Evolutionary conservation across 2,888 invertebrate species (phyloP).

Genomic region (Nineta flava): DNA sequence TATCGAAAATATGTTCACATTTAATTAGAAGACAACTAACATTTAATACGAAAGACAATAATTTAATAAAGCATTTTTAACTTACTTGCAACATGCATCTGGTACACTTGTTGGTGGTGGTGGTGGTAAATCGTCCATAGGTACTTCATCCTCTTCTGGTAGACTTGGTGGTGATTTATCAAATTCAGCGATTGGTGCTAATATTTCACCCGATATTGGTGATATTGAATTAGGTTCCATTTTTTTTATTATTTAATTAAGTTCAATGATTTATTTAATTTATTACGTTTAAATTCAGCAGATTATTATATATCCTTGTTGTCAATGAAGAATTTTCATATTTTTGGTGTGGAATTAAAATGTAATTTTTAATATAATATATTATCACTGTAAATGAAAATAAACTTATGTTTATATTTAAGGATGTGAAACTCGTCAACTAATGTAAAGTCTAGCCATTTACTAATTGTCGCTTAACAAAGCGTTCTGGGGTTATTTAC

Average conservation of each 20-base stretch:
- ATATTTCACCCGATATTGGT: conserved; percentile 42
- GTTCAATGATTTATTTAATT: conserved; percentile 21
- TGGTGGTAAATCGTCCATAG: conserved; percentile 48
- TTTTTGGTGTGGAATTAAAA: too few relatives aligned
- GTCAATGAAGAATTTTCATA: too few relatives aligned
- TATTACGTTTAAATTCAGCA: background rate
- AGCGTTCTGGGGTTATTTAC: too few relatives aligned
- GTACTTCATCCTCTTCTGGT: conserved; percentile 33
- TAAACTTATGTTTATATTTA: too few relatives aligned
- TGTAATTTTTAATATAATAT: too few relatives aligned
- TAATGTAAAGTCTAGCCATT: too few relatives aligned
- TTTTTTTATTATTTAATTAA: conserved; percentile 20
- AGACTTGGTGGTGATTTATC: conserved; percentile 53
- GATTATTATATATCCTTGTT: background rate
- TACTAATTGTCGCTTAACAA: too few relatives aligned
- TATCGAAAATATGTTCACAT: too few relatives aligned
- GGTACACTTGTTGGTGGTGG: conserved; percentile 35
- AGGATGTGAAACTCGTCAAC: too few relatives aligned
- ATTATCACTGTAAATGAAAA: too few relatives aligned
- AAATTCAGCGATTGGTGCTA: conserved; percentile 54
- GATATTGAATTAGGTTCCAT: conserved; percentile 56
- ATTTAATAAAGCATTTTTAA: conserved; percentile 10
- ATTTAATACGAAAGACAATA: too few relatives aligned
- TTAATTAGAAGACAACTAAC: too few relatives aligned
- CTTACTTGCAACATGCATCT: conserved; percentile 40